phyloP scores from a whole-genome alignment of 2,888 invertebrate species.

The Tubiluchus corallicola region DNA sequence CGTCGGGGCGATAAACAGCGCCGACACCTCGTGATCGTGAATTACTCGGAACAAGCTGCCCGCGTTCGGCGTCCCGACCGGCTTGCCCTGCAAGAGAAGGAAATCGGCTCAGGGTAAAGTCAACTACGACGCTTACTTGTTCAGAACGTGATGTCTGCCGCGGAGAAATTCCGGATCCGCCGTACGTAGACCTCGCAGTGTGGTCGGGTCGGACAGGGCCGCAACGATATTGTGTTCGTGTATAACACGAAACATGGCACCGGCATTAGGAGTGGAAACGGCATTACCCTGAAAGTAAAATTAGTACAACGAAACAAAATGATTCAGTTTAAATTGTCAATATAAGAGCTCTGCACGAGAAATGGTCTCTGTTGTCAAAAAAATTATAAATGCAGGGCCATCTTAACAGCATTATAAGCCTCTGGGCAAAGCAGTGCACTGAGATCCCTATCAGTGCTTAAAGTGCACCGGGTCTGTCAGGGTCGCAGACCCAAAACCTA shows the following conservation, averaged over 20 bases:
- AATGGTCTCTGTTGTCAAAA: too few relatives aligned
- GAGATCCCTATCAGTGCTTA: too few relatives aligned
- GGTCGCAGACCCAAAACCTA: too few relatives aligned
- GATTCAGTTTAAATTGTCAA: too few relatives aligned
- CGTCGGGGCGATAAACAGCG: conserved; percentile 75
- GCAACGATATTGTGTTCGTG: conserved; percentile 65
- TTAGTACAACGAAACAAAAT: too few relatives aligned
- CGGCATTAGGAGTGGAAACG: conserved; percentile 77
- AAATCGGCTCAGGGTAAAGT: background rate
- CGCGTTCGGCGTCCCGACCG: conserved; percentile 79
- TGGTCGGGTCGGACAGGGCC: conserved; percentile 76
- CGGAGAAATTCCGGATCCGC: conserved; percentile 53
- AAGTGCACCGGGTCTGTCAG: too few relatives aligned
- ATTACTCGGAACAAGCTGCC: conserved; percentile 70
- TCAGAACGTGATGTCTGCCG: too few relatives aligned
- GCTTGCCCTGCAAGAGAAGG: conserved; percentile 50
- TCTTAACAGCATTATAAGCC: too few relatives aligned
- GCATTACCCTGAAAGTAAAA: conserved; percentile 91
- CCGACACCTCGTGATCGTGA: conserved; percentile 62
- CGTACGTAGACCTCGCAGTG: conserved; percentile 61
- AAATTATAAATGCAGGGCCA: too few relatives aligned
- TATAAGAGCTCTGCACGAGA: too few relatives aligned
- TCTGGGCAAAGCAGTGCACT: too few relatives aligned
- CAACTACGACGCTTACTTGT: background rate
- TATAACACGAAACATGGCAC: conserved; percentile 72